A percentile compares a stretch with the other conserved stretches of the same genome.
Evolutionary conservation across 2,888 invertebrate species (phyloP).

Genomic region (Ennomos erosarius): DNA sequence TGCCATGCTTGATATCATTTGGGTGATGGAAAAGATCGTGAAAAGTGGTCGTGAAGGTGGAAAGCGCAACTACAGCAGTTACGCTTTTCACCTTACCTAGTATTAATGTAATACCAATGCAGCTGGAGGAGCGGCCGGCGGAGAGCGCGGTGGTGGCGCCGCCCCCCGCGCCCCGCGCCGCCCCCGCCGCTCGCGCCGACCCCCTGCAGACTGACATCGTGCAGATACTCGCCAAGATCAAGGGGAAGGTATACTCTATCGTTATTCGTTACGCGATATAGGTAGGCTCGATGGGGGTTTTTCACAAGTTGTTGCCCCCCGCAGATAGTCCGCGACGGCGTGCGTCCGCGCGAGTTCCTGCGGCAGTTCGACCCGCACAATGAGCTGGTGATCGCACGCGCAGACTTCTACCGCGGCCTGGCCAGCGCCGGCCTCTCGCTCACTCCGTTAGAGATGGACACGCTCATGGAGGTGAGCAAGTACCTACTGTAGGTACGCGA

Average conservation of each 20-base stretch:
- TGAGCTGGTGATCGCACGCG: slow-evolving; percentile 86
- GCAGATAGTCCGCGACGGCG: slow-evolving; percentile 87
- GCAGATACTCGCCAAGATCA: slow-evolving; percentile 89
- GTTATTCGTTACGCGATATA: background rate
- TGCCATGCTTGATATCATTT: too few relatives aligned
- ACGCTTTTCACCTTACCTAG: too few relatives aligned
- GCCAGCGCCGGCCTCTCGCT: slow-evolving; percentile 88
- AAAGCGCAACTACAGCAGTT: too few relatives aligned
- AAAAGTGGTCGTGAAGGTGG: too few relatives aligned
- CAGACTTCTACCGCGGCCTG: slow-evolving; percentile 90
- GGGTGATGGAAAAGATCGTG: too few relatives aligned
- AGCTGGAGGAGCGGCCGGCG: slow-evolving; percentile 66
- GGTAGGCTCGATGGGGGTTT: too few relatives aligned
- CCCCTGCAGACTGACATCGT: slow-evolving; percentile 87
- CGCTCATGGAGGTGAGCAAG: slow-evolving; percentile 86
- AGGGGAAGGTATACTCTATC: slow-evolving; percentile 81
- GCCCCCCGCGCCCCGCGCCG: slow-evolving; percentile 24
- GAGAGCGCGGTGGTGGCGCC: slow-evolving; percentile 64
- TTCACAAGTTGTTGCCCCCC: too few relatives aligned
- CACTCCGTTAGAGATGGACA: slow-evolving; percentile 88
- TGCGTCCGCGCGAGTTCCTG: slow-evolving; percentile 88
- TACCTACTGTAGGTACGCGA: too few relatives aligned
- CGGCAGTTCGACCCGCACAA: slow-evolving; percentile 87
- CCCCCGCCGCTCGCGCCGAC: slow-evolving; percentile 47
- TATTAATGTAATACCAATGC: background rate